These are phyloP conservation scores for Ptychobarbus kaznakovi DNA, from an alignment of 2,797 vertebrate genomes.

Conservation along the genomic window DNA sequence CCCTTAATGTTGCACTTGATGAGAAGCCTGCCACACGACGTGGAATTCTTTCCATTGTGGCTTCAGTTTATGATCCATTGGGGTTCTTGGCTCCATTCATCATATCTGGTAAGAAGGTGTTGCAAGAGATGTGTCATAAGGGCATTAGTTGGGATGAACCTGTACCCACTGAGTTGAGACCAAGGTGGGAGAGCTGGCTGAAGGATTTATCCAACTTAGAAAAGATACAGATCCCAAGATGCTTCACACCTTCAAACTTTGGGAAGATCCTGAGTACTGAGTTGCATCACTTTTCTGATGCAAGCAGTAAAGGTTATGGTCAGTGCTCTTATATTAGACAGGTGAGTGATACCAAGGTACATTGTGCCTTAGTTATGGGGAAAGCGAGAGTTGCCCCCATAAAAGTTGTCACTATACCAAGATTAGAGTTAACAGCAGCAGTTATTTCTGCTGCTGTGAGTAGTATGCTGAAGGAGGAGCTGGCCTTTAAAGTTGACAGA, in stretches of 20 bases:
- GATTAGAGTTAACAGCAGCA: neutral
- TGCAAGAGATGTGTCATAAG: constrained; percentile 54
- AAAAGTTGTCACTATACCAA: constrained; percentile 42
- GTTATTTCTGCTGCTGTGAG: neutral
- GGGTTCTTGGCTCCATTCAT: neutral
- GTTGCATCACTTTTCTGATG: constrained; percentile 41
- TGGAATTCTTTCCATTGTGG: neutral
- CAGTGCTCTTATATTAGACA: constrained; percentile 28
- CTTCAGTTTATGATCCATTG: neutral
- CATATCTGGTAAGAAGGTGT: constrained; percentile 9
- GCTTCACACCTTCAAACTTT: neutral
- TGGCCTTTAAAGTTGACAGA: neutral
- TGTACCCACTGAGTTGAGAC: neutral
- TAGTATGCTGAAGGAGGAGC: neutral
- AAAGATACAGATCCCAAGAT: constrained; percentile 32
- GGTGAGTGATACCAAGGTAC: constrained; percentile 9
- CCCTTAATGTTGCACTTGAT: neutral
- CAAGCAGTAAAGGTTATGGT: constrained; percentile 3
- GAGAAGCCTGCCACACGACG: neutral
- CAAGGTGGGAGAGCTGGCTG: constrained; percentile 45
- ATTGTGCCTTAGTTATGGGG: constrained; percentile 39
- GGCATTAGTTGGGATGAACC: constrained; percentile 52
- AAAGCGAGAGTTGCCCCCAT: constrained; percentile 41
- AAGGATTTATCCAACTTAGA: constrained; percentile 34
- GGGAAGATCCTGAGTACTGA: constrained; percentile 31